Base-by-base conservation (phyloP, 1,140 invertebrate species). In the Vollenhovia emeryi region DNA sequence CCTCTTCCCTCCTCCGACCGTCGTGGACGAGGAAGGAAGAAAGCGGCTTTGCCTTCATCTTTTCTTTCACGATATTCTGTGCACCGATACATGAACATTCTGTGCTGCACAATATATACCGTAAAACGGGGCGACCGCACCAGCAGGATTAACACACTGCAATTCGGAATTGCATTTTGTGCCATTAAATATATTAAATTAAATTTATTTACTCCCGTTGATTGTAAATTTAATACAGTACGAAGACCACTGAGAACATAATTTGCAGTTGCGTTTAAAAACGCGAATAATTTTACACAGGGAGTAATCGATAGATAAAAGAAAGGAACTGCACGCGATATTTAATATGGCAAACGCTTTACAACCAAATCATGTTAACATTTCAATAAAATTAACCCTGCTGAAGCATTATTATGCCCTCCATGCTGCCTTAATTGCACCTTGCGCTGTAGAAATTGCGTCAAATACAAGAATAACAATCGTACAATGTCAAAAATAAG, bases 41-140 rank as follows among this genome's bases (percentile, higher is more conserved):
- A n/a, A 71, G 40, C 13, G 50, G 50, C 78, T 64, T 21, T 64
- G 64, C 79, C 33, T 76, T 52, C 13, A 52, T 21, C 5, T 55
- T 55, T 36, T 69, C 1, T 30, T 52, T 27, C 13, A 57, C 36
- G 40, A 59, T 71, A 71, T 24, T 73, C 66, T 82, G 78, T 82
- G 78, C 66, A 82, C 78, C 78, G 78, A 82, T 82, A 57, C 78
- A 73, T 82, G 78, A 82, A 73, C 78, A 71, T 71, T 57, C 50
- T 59, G 66, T 73, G 78, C 64, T 52, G 64, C 24, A 52, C 60
- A 71, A 71, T 59, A 71, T n/a, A 33, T 59, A 73, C 2, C 33
- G 36, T 71, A 43, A 71, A 57, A 57, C 8, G 48, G 27, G 33
- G 2, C 13, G n/a, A 57, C 11, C 7, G 50, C 48, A n/a, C 55